These are phyloP conservation scores for Grammomys surdaster DNA, from an alignment of 2,113 vertebrate genomes.

Conservation along the genomic window DNA sequence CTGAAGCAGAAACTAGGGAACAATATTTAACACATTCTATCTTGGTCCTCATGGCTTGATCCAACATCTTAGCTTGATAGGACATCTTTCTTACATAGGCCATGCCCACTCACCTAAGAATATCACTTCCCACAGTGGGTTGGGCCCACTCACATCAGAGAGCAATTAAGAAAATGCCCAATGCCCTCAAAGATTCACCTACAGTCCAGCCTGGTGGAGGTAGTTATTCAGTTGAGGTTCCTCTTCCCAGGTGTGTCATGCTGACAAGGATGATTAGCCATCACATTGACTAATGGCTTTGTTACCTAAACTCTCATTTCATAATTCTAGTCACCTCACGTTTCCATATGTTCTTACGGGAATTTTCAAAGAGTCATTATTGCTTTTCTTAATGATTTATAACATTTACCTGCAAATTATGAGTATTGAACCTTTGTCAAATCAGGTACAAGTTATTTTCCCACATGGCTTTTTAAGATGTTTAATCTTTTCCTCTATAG, in stretches of 20 bases:
- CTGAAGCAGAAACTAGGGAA: not conserved
- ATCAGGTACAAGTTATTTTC: not conserved
- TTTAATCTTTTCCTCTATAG: not conserved
- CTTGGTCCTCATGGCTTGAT: not conserved
- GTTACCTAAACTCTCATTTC: not conserved
- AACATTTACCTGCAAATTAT: constrained; percentile 48
- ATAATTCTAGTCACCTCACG: not conserved
- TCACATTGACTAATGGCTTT: not conserved
- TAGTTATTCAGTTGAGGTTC: too few species aligned
- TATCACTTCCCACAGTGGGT: not conserved
- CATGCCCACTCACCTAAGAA: not conserved
- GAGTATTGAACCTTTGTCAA: not conserved
- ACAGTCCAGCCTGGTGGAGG: not conserved
- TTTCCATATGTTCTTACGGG: constrained; percentile 31
- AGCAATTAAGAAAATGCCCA: not conserved
- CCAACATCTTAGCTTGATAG: not conserved
- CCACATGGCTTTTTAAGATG: not conserved
- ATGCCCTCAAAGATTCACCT: not conserved
- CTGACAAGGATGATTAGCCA: not conserved
- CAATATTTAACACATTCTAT: not conserved
- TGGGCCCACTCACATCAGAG: not conserved
- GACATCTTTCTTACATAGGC: not conserved
- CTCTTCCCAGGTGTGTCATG: not conserved
- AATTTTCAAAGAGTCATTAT: not conserved
- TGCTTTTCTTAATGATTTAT: not conserved